Base-by-base conservation (phyloP, 2,113 vertebrate species). In the Boulengeromyrus knoepffleri region DNA sequence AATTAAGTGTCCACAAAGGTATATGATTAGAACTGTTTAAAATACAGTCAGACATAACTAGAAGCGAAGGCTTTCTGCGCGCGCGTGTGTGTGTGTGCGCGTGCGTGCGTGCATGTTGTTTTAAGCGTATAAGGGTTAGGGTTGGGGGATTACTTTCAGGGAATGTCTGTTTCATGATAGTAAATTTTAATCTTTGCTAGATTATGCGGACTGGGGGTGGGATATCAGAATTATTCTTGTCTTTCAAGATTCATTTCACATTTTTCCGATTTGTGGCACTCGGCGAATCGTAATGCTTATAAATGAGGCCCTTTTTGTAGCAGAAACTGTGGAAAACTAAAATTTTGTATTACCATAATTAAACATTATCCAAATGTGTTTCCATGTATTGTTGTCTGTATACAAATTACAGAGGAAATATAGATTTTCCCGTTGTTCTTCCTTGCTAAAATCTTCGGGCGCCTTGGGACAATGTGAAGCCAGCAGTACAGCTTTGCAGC, bases 1-100 rank as follows among this genome's bases (percentile, higher is more conserved):
- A 99, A 99, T 99, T 99, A 99, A 99, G 98, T 98, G 98, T 99
- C 98, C 98, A 99, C 99, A 99, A 99, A 99, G 98, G 98, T 99
- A 99, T 99, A 98, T 98, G 99, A 99, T 99, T 99, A 99, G 98
- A 97, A 97, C 97, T 97, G 98, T 98, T 99, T 98, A 99, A 99
- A 99, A 99, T 99, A 98, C 97, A 97, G 98, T 97, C 97, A 99
- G 98, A 99, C 98, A 99, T 98, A 98, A 98, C 98, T 97, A 97
- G 97, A 97, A 97, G 97, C 97, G 96, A 97, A 96, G 96, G 96
- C 97, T 97, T 97, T 97, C 36, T 15, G 13, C 15, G 62, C n/a
- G 3, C 15, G 19, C 15, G 8, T 10, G 31, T 39, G 31, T 17
- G 27, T 39, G 13, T 39, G 66, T 31, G 70, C 6, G 70, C 3